phyloP scores from a whole-genome alignment of 2,888 invertebrate genomes.

The Drosophila multiciliata region DNA sequence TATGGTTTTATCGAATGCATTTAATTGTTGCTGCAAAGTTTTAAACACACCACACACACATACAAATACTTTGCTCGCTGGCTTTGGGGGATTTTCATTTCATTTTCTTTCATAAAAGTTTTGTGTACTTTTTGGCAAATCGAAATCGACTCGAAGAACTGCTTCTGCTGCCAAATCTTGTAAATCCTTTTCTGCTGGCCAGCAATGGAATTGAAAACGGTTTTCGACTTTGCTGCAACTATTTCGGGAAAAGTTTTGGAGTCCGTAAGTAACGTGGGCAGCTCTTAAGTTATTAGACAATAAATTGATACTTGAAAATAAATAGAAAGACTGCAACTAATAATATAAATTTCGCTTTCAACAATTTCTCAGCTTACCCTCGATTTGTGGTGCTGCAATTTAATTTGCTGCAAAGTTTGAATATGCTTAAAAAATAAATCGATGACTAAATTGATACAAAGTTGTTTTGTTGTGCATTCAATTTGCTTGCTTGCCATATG shows the following conservation, averaged over 20 bases:
- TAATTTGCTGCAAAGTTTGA: conserved; percentile 31
- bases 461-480: conserved; percentile 64
- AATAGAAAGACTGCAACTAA: not conserved
- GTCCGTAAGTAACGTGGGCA: not conserved
- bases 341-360: not conserved
- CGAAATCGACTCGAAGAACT: conserved; percentile 67
- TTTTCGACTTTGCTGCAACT: conserved; percentile 59
- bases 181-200: conserved; percentile 58
- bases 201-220: conserved; percentile 57
- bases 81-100: conserved; percentile 71
- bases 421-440: conserved; percentile 36
- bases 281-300: not conserved
- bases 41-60: conserved; percentile 15
- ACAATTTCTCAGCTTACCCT: conserved; percentile 6
- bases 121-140: conserved; percentile 71
- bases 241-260: conserved; percentile 61
- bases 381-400: conserved; percentile 10
- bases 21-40: conserved; percentile 73
- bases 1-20: conserved; percentile 52
- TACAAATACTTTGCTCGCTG: conserved; percentile 27
- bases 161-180: conserved; percentile 44
- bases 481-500: conserved; percentile 66
- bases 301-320: not conserved
- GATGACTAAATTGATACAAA: conserved; percentile 56
- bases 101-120: conserved; percentile 73